Conservation (phyloP, 2,113 vertebrate species). For the Vanacampus margaritifer region DNA sequence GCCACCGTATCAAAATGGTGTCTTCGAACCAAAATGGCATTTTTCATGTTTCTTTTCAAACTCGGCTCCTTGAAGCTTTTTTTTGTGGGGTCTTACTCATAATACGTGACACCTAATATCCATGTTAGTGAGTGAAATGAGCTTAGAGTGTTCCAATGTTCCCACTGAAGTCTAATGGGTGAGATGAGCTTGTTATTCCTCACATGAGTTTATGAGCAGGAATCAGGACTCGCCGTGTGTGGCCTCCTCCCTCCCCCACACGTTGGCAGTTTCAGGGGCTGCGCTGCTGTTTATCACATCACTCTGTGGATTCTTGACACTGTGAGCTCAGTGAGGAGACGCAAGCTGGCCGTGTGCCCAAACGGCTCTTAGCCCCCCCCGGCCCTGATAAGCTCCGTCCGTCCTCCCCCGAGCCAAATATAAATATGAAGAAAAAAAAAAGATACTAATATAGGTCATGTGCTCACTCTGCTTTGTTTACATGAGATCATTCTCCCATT, state of each 20-base stretch:
- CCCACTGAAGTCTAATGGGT: slow-evolving; percentile 46
- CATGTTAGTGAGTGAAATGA: neutral
- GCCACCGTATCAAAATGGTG: too few relatives aligned
- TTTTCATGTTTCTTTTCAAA: neutral
- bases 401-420: slow-evolving; percentile 39
- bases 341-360: slow-evolving; percentile 50
- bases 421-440: slow-evolving; percentile 18
- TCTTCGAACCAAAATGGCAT: too few relatives aligned
- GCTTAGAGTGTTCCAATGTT: neutral
- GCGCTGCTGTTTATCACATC: slow-evolving; percentile 57
- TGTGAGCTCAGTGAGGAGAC: slow-evolving; percentile 41
- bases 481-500: slow-evolving; percentile 11
- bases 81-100: neutral
- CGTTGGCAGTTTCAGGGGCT: slow-evolving; percentile 11
- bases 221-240: slow-evolving; percentile 75
- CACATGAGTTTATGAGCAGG: slow-evolving; percentile 72
- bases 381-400: slow-evolving; percentile 52
- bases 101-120: neutral
- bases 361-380: slow-evolving; percentile 51
- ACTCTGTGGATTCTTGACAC: slow-evolving; percentile 45
- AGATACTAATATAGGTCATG: slow-evolving; percentile 54
- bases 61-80: neutral
- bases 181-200: slow-evolving; percentile 70
- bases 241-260: slow-evolving; percentile 53
- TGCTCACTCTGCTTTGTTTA: slow-evolving; percentile 8